Evolutionary conservation across 2,797 vertebrate species (phyloP), one percentile per base, ranked within the genome.

Genomic region (Epinephelus coioides): DNA sequence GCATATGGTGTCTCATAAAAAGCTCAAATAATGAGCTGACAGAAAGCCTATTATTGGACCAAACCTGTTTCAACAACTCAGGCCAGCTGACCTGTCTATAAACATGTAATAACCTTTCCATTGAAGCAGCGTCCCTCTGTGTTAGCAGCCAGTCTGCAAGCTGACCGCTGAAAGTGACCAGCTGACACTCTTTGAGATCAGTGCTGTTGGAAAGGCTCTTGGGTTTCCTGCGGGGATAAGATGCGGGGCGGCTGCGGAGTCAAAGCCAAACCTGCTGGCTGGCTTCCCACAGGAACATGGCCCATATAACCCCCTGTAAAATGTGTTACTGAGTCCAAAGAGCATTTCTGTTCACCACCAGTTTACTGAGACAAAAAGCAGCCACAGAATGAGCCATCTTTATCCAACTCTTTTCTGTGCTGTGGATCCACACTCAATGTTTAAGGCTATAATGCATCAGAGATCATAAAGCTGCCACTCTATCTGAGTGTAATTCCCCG

Each of bases 121-220:
- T 40, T 67, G 81, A 59, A 55, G 63, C 23, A 1, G 12, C 4
- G 60, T 61, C 63, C 34, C 46, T 74, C 51, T 77, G 61, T 74
- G 76, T 63, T 51, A 54, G 62, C 61, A 55, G 74, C 60, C 77
- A 68, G 59, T 59, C 60, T 75, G 72, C 82, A 66, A 64, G 63
- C 73, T 80, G 71, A 85, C 50, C 14, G n/a, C 56, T 78, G 62
- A 76, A 27, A 71, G 17, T 18, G 56, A 80, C 69, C 81, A 73
- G 66, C 78, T 85, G 79, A 87, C 83, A 60, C 71, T 72, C 49
- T 59, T 23, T 73, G 61, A 83, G 66, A 78, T 85, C 77, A 63
- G 72, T 64, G 57, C 27, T 57, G 76, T 51, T 77, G 78, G 62
- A 82, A 27, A 73, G 51, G 44, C 64, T 86, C 54, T 63, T 72